Evolutionary conservation across 2,888 invertebrate species (phyloP).

Genomic region (Stenolophus ochropezus): DNA sequence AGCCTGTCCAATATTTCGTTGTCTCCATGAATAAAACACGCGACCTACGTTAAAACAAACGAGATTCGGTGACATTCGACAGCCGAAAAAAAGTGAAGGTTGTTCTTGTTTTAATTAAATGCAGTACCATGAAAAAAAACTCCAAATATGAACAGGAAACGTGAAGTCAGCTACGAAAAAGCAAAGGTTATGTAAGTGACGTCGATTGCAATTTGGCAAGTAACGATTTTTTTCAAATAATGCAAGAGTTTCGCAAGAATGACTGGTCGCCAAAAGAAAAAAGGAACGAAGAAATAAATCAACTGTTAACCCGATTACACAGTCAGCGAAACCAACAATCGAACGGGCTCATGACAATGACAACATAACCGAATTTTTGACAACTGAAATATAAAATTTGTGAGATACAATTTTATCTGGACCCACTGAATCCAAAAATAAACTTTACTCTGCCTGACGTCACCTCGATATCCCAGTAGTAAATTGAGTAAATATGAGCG

Average conservation of each 20-base stretch:
- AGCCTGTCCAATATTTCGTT: constrained; percentile 29
- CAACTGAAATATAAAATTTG: constrained; percentile 21
- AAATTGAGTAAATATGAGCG: constrained; percentile 9
- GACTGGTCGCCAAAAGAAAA: constrained; percentile 9
- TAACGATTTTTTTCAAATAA: constrained; percentile 21
- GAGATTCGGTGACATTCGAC: constrained; percentile 31
- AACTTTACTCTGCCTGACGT: background rate
- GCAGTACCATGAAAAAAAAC: background rate
- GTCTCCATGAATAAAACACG: constrained; percentile 28
- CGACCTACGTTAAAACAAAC: constrained; percentile 39
- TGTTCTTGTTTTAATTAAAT: constrained; percentile 37
- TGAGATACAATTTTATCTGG: constrained; percentile 23
- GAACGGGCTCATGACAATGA: too few relatives aligned
- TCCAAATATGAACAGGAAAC: background rate
- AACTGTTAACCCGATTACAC: background rate
- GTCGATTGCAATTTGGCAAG: constrained; percentile 28
- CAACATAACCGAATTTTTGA: background rate
- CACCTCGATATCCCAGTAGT: background rate
- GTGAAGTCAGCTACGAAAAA: background rate
- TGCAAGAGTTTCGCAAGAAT: constrained; percentile 9
- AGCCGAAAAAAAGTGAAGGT: constrained; percentile 31
- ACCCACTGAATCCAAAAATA: constrained; percentile 7
- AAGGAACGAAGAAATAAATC: background rate
- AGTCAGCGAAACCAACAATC: too few relatives aligned
- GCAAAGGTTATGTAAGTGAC: constrained; percentile 2